These are phyloP conservation scores for Bos javanicus DNA, from an alignment of 2,113 vertebrate genomes.

Conservation along the genomic window DNA sequence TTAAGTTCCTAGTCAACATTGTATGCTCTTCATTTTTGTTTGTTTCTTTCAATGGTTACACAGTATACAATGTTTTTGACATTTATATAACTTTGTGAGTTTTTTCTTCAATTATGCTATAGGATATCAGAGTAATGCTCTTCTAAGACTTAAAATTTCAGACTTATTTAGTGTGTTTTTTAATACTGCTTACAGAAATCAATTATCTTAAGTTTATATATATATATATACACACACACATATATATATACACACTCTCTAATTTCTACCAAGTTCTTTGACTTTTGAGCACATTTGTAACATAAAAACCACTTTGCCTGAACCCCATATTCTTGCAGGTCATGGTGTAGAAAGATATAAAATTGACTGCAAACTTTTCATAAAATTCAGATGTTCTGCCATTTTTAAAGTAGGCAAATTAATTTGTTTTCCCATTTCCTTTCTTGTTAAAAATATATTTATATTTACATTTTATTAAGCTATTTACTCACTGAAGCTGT, in stretches of 20 bases:
- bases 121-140: background rate
- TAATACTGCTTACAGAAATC: background rate
- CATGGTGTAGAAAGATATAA: background rate
- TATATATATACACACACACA: background rate
- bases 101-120: background rate
- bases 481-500: background rate
- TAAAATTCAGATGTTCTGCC: background rate
- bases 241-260: background rate
- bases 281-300: background rate
- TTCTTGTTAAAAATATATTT: background rate
- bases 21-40: background rate
- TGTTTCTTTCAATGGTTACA: background rate
- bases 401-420: background rate
- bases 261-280: background rate
- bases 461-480: conserved; percentile 9
- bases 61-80: background rate
- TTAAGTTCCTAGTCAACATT: background rate
- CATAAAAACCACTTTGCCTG: background rate
- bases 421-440: background rate
- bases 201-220: background rate
- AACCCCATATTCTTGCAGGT: background rate
- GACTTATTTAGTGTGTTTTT: background rate
- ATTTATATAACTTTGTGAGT: background rate
- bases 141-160: background rate
- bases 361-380: background rate